A percentile compares a stretch with the other conserved stretches of the same genome.
Conservation (phyloP, 2,113 vertebrate genomes). For the Aix galericulata region DNA sequence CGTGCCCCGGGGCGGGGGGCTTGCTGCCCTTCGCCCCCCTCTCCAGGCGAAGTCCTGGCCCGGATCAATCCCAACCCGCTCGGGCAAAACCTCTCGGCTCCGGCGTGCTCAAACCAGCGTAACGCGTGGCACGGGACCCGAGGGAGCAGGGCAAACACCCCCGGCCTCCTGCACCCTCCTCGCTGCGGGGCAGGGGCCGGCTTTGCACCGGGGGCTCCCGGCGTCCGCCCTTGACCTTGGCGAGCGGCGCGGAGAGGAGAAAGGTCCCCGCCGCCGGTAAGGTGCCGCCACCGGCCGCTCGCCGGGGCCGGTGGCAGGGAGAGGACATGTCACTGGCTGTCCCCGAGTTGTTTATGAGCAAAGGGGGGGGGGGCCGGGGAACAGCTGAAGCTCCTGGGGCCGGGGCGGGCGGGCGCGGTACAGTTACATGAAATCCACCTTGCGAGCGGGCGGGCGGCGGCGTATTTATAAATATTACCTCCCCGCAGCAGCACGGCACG, state of each 20-base stretch:
- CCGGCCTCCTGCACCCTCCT: background rate
- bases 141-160: background rate
- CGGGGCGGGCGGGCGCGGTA: background rate
- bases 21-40: background rate
- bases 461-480: constrained; percentile 55
- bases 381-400: constrained; percentile 61
- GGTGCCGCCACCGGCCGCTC: background rate
- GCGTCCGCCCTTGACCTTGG: constrained; percentile 26
- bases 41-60: background rate
- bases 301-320: background rate
- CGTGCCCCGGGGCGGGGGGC: background rate
- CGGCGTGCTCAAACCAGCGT: background rate
- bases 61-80: background rate
- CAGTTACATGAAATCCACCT: background rate
- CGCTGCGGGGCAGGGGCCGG: constrained; percentile 42
- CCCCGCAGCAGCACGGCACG: background rate
- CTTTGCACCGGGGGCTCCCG: background rate
- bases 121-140: background rate
- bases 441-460: background rate
- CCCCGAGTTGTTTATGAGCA: constrained; percentile 58
- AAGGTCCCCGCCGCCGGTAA: background rate
- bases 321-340: constrained; percentile 62
- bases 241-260: background rate
- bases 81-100: background rate
- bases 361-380: background rate